Conservation (phyloP, 2,888 invertebrate species). For the Drosophila acutilabella region DNA sequence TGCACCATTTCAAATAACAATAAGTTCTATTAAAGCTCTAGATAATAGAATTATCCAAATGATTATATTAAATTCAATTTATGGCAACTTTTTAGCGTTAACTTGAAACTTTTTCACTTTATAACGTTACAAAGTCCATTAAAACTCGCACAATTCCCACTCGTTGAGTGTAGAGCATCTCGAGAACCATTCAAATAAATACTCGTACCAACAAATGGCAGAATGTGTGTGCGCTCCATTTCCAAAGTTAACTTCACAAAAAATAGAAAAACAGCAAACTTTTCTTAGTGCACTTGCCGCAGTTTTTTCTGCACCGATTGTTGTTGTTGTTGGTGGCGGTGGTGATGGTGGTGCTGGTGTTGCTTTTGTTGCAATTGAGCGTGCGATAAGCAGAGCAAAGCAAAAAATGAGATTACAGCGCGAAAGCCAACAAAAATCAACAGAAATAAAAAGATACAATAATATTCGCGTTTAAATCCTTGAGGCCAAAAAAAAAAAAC, state of each 20-base stretch:
- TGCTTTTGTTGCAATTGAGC: constrained; percentile 54
- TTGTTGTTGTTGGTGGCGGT: constrained; percentile 15
- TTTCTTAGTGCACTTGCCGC: constrained; percentile 55
- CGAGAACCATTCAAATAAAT: constrained; percentile 60
- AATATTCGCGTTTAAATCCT: constrained; percentile 27
- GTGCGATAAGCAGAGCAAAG: constrained; percentile 37
- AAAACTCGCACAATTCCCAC: constrained; percentile 25
- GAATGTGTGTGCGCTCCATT: constrained; percentile 60
- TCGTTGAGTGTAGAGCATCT: constrained; percentile 40
- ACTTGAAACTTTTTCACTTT: constrained; percentile 6
- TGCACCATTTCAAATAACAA: not conserved
- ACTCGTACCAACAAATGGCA: constrained; percentile 51
- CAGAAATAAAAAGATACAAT: constrained; percentile 44
- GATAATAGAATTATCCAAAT: not conserved
- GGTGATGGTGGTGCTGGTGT: not conserved
- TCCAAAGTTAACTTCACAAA: constrained; percentile 48
- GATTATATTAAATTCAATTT: not conserved
- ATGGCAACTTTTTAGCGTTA: not conserved
- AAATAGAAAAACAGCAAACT: constrained; percentile 27
- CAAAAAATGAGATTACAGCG: constrained; percentile 39
- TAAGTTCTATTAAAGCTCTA: not conserved
- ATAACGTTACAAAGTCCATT: constrained; percentile 24
- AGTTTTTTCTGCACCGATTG: constrained; percentile 25
- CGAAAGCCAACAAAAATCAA: constrained; percentile 36
- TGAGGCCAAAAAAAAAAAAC: constrained; percentile 10